Base-by-base conservation (phyloP, 2,113 vertebrate species). In the Syrrhaptes paradoxus region DNA sequence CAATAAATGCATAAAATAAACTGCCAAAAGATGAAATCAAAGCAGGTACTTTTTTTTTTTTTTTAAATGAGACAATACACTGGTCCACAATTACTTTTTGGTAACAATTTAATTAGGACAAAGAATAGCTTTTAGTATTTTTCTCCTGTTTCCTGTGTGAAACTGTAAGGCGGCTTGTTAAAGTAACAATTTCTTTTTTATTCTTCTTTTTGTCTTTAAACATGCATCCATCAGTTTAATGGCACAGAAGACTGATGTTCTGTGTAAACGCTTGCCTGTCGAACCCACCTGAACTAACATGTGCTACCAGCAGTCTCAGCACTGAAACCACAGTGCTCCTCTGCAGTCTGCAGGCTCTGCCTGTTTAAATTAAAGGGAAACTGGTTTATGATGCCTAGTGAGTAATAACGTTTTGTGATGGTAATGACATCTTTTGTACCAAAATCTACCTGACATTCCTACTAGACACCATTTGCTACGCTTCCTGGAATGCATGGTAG, bases 1-100 rank as follows among this genome's bases (percentile, higher is more conserved):
- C 85, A 96, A 95, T 90, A 95, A 96, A 92, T 93, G 90, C 81
- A 93, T 89, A 93, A 90, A 95, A 94, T 91, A 96, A 95, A 95
- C 80, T 90, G 79, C 76, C 80, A 87, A 75, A 81, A 93, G 88
- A 94, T 71, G 38, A 90, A 95, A 94, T 88, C 88, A 95, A 94
- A 96, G 89, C 81, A 93, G 90, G 90, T 81, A 72, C 13, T 8
- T 70, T 74, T 85, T 57, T 74, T 73, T 76, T 73, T 72, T 89
- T 87, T 84, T 82, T 83, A 52, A 89, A 82, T 89, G 83, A 95
- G 88, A 90, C 80, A 92, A 66, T 93, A 77, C 52, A 54, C 32
- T 29, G 22, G 57, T 85, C 65, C 59, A 75, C 52, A 70, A 87
- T 78, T 90, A 92, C 84, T 92, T 96, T 95, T 94, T 85, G 15